A percentile compares a stretch with the other conserved stretches of the same genome.
phyloP scores from a whole-genome alignment of 2,113 vertebrate genomes.

The Lota lota region DNA sequence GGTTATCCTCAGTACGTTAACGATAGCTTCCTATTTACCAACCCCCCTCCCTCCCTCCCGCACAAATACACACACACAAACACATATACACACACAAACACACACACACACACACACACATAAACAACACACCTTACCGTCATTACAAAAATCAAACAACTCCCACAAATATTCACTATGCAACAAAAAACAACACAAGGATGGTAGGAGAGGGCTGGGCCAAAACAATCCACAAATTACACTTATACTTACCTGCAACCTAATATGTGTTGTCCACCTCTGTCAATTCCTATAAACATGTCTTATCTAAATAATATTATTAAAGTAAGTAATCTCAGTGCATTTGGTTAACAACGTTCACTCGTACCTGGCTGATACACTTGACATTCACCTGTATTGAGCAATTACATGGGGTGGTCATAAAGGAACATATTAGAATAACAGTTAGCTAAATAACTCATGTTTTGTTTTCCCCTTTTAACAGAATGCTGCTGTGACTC shows the following conservation, averaged over 20 bases:
- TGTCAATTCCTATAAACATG: no score
- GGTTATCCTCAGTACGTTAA: conserved; percentile 61
- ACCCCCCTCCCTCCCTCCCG: conserved; percentile 20
- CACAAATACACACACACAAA: conserved; percentile 7
- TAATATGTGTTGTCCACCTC: no score
- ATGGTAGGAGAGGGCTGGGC: no score
- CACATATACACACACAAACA: no score
- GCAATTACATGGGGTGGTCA: conserved; percentile 44
- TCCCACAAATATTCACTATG: no score
- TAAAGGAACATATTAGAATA: no score
- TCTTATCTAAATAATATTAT: no score
- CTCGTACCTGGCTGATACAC: conserved; percentile 31
- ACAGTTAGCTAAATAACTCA: conserved; percentile 8
- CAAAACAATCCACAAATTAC: no score
- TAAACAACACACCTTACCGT: conserved; percentile 18
- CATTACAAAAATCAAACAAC: no score
- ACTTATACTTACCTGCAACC: no score
- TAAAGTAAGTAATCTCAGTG: conserved; percentile 25
- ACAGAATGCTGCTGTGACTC: conserved; percentile 47
- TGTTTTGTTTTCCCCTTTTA: conserved; percentile 13
- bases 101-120: not conserved
- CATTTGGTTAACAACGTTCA: conserved; percentile 50
- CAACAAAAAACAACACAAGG: no score
- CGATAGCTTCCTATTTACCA: not conserved
- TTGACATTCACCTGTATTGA: conserved; percentile 57